phyloP scores from a whole-genome alignment of 2,797 vertebrate genomes.

The Ctenosaura bakeri region DNA sequence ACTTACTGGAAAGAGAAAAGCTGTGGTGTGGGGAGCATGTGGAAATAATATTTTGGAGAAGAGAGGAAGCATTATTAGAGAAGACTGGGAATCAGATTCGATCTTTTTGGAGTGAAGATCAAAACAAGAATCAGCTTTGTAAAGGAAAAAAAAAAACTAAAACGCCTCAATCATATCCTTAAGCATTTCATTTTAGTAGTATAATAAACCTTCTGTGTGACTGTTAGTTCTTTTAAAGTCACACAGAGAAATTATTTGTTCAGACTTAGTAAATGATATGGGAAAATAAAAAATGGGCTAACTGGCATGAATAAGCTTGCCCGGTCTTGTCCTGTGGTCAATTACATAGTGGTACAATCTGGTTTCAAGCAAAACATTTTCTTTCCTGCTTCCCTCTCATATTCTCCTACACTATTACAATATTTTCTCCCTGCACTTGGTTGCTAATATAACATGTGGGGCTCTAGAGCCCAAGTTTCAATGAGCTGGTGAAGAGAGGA shows the following conservation, averaged over 20 bases:
- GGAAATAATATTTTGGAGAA: neutral
- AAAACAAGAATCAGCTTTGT: neutral
- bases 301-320: neutral
- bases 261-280: neutral
- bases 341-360: too few relatives aligned
- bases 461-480: neutral
- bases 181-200: neutral
- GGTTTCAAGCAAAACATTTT: constrained; percentile 3
- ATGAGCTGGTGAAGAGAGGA: neutral
- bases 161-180: neutral
- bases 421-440: neutral
- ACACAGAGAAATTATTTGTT: neutral
- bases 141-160: neutral
- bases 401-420: neutral
- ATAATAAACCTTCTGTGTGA: neutral
- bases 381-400: neutral
- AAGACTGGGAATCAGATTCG: neutral
- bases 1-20: neutral
- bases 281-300: neutral
- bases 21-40: too few relatives aligned
- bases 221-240: neutral
- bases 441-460: too few relatives aligned
- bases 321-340: neutral
- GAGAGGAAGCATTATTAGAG: neutral
- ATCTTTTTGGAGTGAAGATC: neutral